Evolutionary conservation across 2,797 vertebrate species (phyloP).

Genomic region (Falco novaeseelandiae): DNA sequence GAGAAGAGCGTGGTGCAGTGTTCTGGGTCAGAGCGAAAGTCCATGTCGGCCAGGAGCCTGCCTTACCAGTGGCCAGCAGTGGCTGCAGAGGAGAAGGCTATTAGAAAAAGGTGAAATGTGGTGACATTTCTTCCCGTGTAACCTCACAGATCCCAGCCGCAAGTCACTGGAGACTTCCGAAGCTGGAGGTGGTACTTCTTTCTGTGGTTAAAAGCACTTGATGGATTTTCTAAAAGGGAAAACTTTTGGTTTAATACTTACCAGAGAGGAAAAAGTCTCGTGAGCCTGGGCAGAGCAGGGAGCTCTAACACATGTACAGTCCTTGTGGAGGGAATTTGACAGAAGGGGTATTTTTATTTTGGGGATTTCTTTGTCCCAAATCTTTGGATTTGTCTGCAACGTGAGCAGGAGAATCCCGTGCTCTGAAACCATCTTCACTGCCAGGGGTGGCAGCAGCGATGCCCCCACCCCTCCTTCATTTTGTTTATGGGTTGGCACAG

Average conservation of each 20-base stretch:
- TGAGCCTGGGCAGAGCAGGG: not conserved
- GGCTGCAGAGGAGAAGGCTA: not conserved
- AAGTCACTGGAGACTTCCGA: not conserved
- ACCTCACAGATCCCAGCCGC: not conserved
- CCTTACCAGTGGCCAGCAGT: not conserved
- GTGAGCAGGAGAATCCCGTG: rapidly evolving
- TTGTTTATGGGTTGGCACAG: not conserved
- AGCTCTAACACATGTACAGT: not conserved
- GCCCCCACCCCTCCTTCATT: not conserved
- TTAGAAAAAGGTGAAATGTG: not conserved
- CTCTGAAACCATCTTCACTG: not conserved
- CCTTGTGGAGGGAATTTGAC: not conserved
- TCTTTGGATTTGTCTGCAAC: not conserved
- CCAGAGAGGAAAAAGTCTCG: no score
- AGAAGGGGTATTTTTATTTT: not conserved
- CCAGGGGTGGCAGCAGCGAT: not conserved
- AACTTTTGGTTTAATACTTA: not conserved
- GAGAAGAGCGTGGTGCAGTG: not conserved
- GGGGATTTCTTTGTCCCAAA: not conserved
- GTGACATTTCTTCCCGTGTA: not conserved
- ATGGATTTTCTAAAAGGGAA: not conserved
- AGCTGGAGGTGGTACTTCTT: rapidly evolving
- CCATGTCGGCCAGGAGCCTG: not conserved
- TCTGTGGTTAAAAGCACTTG: not conserved
- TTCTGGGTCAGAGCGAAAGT: not conserved